phyloP scores from a whole-genome alignment of 2,797 vertebrate species.

The Lagorchestes hirsutus region DNA sequence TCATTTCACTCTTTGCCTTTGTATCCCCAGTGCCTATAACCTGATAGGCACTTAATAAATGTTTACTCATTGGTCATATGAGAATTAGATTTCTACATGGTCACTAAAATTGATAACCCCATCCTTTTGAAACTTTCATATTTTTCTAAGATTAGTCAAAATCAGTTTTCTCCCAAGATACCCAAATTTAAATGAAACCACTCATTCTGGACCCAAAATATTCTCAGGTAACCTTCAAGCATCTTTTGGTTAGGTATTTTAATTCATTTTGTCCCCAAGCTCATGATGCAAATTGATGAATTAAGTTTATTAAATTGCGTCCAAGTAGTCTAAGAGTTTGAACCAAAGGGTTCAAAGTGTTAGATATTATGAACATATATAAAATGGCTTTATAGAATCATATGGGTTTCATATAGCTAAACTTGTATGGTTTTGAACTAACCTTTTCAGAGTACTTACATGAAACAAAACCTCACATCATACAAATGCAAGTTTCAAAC shows the following conservation, averaged over 20 bases:
- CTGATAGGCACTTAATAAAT: not conserved
- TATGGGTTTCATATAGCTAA: not conserved
- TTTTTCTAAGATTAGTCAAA: not conserved
- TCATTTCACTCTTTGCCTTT: not conserved
- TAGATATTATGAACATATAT: constrained; percentile 16
- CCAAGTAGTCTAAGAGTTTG: constrained; percentile 17
- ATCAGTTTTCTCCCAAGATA: not conserved
- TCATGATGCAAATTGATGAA: not conserved
- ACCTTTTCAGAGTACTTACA: constrained; percentile 27
- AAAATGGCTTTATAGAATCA: constrained; percentile 13
- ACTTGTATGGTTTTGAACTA: not conserved
- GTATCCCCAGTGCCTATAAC: not conserved
- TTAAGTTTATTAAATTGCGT: not conserved
- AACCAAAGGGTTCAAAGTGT: not conserved
- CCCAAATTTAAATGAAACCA: not conserved
- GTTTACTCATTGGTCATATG: not conserved
- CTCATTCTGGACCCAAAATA: not conserved
- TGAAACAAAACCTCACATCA: not conserved
- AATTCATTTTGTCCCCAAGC: not conserved
- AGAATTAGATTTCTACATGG: not conserved
- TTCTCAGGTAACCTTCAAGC: not conserved
- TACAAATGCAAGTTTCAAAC: not conserved
- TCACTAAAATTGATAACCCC: not conserved
- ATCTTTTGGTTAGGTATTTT: not conserved
- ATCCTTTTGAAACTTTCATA: not conserved